Conservation (phyloP, 2,113 vertebrate species). For the Haemorhous mexicanus region DNA sequence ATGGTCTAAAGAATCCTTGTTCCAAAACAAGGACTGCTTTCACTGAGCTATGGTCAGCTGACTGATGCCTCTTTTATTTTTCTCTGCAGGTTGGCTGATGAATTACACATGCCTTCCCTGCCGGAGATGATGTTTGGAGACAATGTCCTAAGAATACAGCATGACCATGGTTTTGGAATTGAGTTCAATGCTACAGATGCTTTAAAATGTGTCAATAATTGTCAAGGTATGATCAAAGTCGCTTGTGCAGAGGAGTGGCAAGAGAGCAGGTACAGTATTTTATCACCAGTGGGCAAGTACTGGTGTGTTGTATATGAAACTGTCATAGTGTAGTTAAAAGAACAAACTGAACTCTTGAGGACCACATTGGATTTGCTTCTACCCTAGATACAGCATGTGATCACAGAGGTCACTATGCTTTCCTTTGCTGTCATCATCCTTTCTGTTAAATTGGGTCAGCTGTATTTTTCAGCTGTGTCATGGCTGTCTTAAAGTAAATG, state of each 20-base stretch:
- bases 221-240: constrained; percentile 89
- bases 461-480: not conserved
- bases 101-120: constrained; percentile 90
- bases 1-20: not conserved
- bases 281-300: constrained; percentile 9
- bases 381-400: not conserved
- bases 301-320: not conserved
- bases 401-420: not conserved
- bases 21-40: not conserved
- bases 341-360: not conserved
- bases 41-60: not conserved
- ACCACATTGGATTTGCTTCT: not conserved
- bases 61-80: not conserved
- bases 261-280: constrained; percentile 86
- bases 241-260: constrained; percentile 98
- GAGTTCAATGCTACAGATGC: constrained; percentile 94
- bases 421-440: not conserved
- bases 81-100: constrained; percentile 82
- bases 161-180: constrained; percentile 87
- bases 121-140: constrained; percentile 99
- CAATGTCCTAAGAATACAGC: constrained; percentile 90
- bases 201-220: constrained; percentile 90
- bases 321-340: not conserved
- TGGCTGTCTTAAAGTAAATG: not conserved
- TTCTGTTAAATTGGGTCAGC: not conserved